Conservation (phyloP, 2,113 vertebrate genomes). For the Sturnira hondurensis region DNA sequence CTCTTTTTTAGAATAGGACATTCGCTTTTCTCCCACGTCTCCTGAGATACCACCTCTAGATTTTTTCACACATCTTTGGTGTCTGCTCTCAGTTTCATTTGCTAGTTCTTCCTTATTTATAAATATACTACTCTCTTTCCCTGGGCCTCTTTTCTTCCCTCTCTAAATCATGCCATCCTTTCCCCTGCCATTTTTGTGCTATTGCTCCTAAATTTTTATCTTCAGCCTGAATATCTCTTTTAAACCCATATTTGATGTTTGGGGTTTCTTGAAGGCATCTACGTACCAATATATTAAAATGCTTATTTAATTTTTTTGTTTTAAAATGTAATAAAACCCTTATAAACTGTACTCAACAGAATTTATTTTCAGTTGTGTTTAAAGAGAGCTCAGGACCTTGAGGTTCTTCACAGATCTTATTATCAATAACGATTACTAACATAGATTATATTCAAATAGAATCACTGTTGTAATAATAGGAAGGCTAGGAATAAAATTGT, state of each 20-base stretch:
- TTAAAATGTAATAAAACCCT: background rate
- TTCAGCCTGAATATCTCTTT: background rate
- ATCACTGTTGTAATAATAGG: background rate
- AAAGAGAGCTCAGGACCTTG: background rate
- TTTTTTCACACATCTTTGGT: background rate
- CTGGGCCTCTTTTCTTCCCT: background rate
- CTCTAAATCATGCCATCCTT: background rate
- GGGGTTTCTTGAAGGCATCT: conserved; percentile 8
- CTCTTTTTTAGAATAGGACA: background rate
- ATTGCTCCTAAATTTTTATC: background rate
- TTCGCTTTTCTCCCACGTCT: background rate
- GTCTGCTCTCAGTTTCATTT: conserved; percentile 11
- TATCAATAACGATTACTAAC: conserved; percentile 8
- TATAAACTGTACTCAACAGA: background rate
- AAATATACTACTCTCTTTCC: background rate
- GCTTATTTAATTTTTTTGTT: background rate
- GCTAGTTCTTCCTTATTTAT: background rate
- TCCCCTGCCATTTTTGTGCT: background rate
- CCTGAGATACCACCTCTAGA: background rate
- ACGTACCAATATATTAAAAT: conserved; percentile 7
- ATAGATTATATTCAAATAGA: background rate
- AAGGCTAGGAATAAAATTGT: background rate
- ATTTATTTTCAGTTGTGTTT: conserved; percentile 21
- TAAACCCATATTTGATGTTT: conserved; percentile 2
- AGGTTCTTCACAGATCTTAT: background rate